These are phyloP conservation scores for Neodon shergylaensis DNA, from an alignment of 2,113 vertebrate species.

Conservation along the genomic window DNA sequence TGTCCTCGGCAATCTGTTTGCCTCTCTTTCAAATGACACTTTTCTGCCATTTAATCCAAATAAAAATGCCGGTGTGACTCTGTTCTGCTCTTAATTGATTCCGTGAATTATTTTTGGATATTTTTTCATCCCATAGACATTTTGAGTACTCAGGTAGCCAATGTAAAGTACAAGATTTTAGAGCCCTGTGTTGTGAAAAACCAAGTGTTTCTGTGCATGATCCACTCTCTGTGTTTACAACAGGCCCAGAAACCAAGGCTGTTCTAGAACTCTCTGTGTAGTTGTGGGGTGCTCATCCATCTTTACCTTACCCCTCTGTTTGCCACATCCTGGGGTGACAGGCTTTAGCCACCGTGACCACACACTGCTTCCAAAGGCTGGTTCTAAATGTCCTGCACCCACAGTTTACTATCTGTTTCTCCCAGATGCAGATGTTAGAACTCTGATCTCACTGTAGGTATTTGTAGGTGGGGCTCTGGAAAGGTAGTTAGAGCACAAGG, in stretches of 20 bases:
- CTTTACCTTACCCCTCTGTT: too few species aligned
- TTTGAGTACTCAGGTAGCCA: background rate
- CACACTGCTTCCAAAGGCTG: too few species aligned
- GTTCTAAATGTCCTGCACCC: too few species aligned
- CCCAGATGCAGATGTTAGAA: too few species aligned
- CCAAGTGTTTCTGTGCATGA: background rate
- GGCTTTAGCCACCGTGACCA: too few species aligned
- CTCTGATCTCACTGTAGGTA: too few species aligned
- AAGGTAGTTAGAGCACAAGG: background rate
- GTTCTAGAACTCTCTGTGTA: background rate
- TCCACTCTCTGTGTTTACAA: slow-evolving; percentile 22
- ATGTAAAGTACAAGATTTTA: background rate
- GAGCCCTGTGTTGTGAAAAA: background rate
- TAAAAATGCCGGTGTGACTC: background rate
- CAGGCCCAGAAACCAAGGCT: slow-evolving; percentile 86
- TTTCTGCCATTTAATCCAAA: background rate
- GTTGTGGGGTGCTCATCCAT: too few species aligned
- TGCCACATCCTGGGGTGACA: too few species aligned
- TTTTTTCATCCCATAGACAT: background rate
- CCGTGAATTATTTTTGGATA: background rate
- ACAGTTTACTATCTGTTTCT: too few species aligned
- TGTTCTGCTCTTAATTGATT: background rate
- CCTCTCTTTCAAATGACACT: background rate
- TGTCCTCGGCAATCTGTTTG: background rate
- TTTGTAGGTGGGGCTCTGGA: background rate